Base-by-base conservation (phyloP, 2,888 invertebrate genomes). In the Eueremaeus valkanovi region DNA sequence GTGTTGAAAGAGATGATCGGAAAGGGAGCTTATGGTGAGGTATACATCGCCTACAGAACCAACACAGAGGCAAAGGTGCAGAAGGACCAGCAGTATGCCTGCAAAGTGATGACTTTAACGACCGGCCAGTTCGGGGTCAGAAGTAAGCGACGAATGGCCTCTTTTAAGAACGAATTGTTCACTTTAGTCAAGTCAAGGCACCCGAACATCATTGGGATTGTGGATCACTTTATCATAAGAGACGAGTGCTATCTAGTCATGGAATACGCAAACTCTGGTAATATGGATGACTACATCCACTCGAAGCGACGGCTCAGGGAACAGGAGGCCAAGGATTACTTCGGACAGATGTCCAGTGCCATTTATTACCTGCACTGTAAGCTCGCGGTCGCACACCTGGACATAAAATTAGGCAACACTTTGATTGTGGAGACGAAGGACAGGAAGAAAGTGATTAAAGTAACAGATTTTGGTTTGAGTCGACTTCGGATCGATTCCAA, bases 291-390 rank as follows among this genome's bases (percentile, higher is more conserved):
- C 5, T 5, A 58, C 13, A 1, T 51, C 13, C 5, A 40, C 21
- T 21, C 27, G 21, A 58, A 1, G 29, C 8, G 16, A 49, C 9
- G 58, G 13, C 29, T 21, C 58, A 16, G 31, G 2, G 58, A 58
- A 58, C 6, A 9, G 27, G 29, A 29, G 29, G 29, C 29, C 29
- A 58, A 27, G 31, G 3, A 1, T 16, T 58, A 58, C 31, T 58
- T 58, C 58, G 27, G n/a, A 29, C 58, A 58, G 31, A 58, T 58
- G 2, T 29, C 58, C 1, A 16, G 13, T 29, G 58, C 29, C 27
- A 58, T 70, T 16, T 70, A 70, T 45, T 42, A 70, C 36, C 16
- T 70, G 31, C 40, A 45, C 45, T 70, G 40, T 45, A 18, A 13
- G 1, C 70, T 70, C 18, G 45, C 27, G 24, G 13, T 70, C 70